phyloP scores from a whole-genome alignment of 2,113 vertebrate genomes.

The Anseranas semipalmata region DNA sequence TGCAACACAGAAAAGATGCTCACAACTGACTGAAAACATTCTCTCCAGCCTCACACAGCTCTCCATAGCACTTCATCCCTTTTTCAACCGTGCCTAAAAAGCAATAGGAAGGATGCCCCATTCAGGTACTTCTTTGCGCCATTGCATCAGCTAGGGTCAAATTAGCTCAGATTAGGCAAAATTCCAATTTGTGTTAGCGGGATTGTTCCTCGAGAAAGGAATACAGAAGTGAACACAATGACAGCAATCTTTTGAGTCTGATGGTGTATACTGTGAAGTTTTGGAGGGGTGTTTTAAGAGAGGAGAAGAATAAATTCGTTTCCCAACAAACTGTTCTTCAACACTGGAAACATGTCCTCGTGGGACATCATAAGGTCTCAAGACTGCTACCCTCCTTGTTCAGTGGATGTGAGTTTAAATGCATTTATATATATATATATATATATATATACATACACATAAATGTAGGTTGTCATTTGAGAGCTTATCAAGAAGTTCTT shows the following conservation, averaged over 20 bases:
- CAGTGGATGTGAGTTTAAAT: not conserved
- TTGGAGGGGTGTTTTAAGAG: not conserved
- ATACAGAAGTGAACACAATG: not conserved
- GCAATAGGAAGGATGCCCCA: not conserved
- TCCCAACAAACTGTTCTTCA: not conserved
- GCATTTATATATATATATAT: not conserved
- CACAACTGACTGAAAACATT: not conserved
- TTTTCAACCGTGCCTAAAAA: not conserved
- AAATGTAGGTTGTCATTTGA: not conserved
- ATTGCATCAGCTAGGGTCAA: not conserved
- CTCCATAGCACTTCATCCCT: not conserved
- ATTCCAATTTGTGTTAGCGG: not conserved
- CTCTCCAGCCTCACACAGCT: not conserved
- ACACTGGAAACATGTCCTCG: not conserved
- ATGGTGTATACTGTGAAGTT: not conserved
- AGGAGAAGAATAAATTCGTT: not conserved
- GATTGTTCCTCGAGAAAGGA: not conserved
- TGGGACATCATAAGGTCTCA: not conserved
- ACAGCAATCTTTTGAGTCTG: rapidly evolving
- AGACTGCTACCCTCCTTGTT: not conserved
- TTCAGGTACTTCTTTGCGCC: not conserved
- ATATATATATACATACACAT: not conserved
- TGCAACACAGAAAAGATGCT: not conserved
- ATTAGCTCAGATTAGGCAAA: not conserved
- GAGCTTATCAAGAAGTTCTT: not conserved